Evolutionary conservation across 1,140 invertebrate species (phyloP).

Genomic region (Rhopalosiphum maidis): DNA sequence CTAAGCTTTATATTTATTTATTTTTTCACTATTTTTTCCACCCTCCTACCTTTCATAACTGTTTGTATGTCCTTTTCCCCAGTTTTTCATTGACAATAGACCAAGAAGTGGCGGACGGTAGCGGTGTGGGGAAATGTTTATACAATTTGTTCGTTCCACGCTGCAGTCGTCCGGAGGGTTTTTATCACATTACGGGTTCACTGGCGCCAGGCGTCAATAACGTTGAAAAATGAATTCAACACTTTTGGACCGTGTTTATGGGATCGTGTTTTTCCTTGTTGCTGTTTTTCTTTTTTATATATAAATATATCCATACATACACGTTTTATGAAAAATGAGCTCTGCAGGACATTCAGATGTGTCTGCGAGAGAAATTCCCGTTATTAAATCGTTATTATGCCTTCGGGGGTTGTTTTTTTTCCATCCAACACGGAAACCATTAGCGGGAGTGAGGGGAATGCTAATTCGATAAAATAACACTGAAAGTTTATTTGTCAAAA

Average conservation of each 20-base stretch:
- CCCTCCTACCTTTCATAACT: too few species aligned
- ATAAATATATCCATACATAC: not conserved
- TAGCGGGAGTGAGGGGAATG: conserved; percentile 7
- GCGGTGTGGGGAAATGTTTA: conserved; percentile 39
- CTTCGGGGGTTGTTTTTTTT: conserved; percentile 5
- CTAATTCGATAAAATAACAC: conserved; percentile 42
- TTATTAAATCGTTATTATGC: conserved; percentile 55
- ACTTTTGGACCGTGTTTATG: conserved; percentile 54
- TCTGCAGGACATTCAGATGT: conserved; percentile 37
- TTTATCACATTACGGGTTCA: conserved; percentile 54
- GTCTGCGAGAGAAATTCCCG: not conserved
- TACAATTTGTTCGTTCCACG: conserved; percentile 48
- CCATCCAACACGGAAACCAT: conserved; percentile 36
- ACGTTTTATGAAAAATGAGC: conserved; percentile 54
- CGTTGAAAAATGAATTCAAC: conserved; percentile 57
- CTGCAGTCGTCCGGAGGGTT: conserved; percentile 52
- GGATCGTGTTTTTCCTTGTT: conserved; percentile 34
- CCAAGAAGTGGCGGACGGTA: not conserved
- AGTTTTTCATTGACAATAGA: conserved; percentile 22
- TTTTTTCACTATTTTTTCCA: conserved; percentile 7
- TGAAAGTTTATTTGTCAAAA: conserved; percentile 44
- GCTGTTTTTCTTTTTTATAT: not conserved
- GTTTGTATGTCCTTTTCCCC: not conserved
- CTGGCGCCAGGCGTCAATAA: conserved; percentile 57
- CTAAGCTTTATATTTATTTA: conserved; percentile 31